Conservation (phyloP, 2,797 vertebrate species). For the Paratrypauchen microcephalus region DNA sequence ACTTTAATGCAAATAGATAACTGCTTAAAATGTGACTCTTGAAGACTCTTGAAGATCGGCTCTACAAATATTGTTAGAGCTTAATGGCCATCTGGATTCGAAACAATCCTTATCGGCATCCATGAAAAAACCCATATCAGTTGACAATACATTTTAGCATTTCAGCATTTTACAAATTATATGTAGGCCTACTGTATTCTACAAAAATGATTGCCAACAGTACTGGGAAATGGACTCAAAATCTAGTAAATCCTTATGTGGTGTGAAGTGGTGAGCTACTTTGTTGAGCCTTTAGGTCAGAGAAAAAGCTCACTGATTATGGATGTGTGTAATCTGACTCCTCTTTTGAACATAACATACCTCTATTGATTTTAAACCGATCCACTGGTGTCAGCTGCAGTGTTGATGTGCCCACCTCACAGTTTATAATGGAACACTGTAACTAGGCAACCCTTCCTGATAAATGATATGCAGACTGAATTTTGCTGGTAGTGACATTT, state of each 20-base stretch:
- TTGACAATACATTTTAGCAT: too few species aligned
- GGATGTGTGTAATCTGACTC: conserved; percentile 9
- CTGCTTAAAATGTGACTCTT: too few species aligned
- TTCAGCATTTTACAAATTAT: too few species aligned
- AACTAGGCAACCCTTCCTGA: conserved; percentile 18
- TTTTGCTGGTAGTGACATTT: conserved; percentile 35
- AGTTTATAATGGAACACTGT: conserved; percentile 10
- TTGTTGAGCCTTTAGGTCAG: neutral
- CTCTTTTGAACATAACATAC: conserved; percentile 12
- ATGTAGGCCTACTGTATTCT: neutral
- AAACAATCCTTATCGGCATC: too few species aligned
- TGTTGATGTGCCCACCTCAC: conserved; percentile 16
- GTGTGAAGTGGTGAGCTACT: neutral
- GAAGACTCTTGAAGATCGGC: too few species aligned
- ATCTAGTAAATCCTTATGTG: neutral
- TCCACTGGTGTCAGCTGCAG: conserved; percentile 13
- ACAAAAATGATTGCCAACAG: neutral
- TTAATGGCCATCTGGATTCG: too few species aligned
- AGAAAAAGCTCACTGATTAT: conserved; percentile 3
- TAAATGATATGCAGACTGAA: conserved; percentile 28
- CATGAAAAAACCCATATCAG: too few species aligned
- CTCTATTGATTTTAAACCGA: conserved; percentile 3
- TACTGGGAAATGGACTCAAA: neutral
- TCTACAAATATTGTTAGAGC: too few species aligned
- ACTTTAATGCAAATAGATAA: too few species aligned